Conservation (phyloP, 2,888 invertebrate genomes). For the Drosophila pseudotakahashii region DNA sequence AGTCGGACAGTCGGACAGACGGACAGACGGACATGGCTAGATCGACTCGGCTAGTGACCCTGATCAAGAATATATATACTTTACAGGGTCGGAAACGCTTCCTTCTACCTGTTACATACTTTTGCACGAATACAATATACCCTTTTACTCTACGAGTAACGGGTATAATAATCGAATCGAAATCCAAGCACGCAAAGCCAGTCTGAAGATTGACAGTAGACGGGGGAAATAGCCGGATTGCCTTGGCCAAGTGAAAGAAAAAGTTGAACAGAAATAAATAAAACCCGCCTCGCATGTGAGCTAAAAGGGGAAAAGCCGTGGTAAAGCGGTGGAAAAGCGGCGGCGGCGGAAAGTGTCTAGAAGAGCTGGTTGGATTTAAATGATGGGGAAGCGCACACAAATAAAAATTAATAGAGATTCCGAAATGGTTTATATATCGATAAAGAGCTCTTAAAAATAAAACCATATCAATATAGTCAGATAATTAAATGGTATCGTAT, state of each 20-base stretch:
- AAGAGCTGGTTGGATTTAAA: slow-evolving; percentile 5
- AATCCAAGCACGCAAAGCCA: slow-evolving; percentile 55
- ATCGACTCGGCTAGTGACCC: too few species aligned
- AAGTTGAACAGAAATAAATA: slow-evolving; percentile 53
- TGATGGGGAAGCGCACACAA: not conserved
- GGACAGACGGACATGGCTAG: too few species aligned
- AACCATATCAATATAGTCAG: not conserved
- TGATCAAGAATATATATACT: too few species aligned
- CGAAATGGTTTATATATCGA: slow-evolving; percentile 5
- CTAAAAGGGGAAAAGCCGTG: slow-evolving; percentile 2
- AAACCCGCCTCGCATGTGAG: slow-evolving; percentile 20
- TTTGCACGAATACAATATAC: too few species aligned
- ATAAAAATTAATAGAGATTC: not conserved
- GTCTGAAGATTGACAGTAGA: slow-evolving; percentile 12
- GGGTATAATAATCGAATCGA: slow-evolving; percentile 15
- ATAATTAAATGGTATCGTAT: slow-evolving; percentile 2
- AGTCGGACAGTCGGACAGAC: too few species aligned
- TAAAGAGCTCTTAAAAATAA: not conserved
- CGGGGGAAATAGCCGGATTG: slow-evolving; percentile 32
- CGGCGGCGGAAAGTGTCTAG: slow-evolving; percentile 2
- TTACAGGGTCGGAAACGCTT: too few species aligned
- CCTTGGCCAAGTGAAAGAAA: slow-evolving; percentile 70
- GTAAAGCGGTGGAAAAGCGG: too few species aligned
- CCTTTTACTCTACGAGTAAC: too few species aligned
- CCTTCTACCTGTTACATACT: too few species aligned